Base-by-base conservation (phyloP, 92 coral and sea anemone genomes). In the Pocillopora meandrina region DNA sequence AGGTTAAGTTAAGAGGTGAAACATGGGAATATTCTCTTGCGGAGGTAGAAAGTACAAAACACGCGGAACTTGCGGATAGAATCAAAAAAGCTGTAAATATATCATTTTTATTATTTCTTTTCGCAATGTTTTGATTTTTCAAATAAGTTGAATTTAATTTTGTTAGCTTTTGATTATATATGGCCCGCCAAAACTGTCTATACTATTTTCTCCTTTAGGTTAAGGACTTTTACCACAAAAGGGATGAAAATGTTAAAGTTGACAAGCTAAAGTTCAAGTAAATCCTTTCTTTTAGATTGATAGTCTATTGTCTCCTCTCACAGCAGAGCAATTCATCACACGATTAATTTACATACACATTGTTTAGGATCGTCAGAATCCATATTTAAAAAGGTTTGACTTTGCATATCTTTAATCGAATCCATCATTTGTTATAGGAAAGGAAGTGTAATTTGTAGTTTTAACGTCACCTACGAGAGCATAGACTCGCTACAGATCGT, bases 401-500 rank as follows among this genome's bases (percentile, higher is more conserved):
- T 42, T 42, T 42, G 52, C 8, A 42, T 3, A 42, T 42, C 8
- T 2, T n/a, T 42, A 42, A 42, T 42, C 52, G 52, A 3, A 3
- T 42, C 52, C 2, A 42, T 42, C 0, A 42, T 42, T 42, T 42
- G 0, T 7, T 20, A 42, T 17, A 89, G 91, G 20, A n/a, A 84
- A 74, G 91, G 91, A 64, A 89, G 91, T 34, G 91, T 89, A 10
- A 79, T 89, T 21, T 49, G 77, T 42, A 64, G 42, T 31, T 89
- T 89, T 17, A 78, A 89, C 26, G 81, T 89, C 85, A 89, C 70
- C 19, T 89, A 89, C 55, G 0, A 49, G 9, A 70, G 82, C 10
- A 64, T 89, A 57, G 86, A 89, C 75, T 52, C 85, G 8, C 47
- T 89, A 20, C 91, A 89, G 62, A 89, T 89, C 55, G 80, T 89